Conservation (phyloP, 2,113 vertebrate species). For the Columba janthina region DNA sequence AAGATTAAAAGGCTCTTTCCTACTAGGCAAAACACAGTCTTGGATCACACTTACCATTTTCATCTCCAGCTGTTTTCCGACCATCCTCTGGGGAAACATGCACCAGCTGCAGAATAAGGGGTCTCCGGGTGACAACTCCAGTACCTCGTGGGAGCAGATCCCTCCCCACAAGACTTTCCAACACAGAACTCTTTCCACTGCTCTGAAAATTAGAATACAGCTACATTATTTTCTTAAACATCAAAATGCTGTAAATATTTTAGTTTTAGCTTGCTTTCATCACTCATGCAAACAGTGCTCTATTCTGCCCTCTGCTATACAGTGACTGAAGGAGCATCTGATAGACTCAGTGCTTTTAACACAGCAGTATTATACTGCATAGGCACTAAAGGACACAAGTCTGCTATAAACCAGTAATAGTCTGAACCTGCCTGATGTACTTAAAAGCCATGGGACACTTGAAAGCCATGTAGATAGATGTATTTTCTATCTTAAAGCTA, state of each 20-base stretch:
- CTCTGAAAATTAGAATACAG: slow-evolving; percentile 83
- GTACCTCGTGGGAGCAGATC: slow-evolving; percentile 95
- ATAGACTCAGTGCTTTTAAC: not conserved
- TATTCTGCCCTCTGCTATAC: not conserved
- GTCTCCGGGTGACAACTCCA: slow-evolving; percentile 94
- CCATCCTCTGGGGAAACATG: slow-evolving; percentile 90
- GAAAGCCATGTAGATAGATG: not conserved
- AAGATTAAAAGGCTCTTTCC: not conserved
- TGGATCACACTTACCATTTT: slow-evolving; percentile 85
- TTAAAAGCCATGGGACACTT: not conserved
- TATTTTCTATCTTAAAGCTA: not conserved
- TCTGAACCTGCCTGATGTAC: not conserved
- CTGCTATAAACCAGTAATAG: not conserved
- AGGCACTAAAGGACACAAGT: not conserved
- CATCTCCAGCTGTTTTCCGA: slow-evolving; percentile 87
- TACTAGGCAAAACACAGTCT: not conserved
- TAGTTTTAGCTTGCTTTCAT: not conserved
- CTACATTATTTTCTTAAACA: slow-evolving; percentile 9
- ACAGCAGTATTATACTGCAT: not conserved
- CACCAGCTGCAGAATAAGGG: slow-evolving; percentile 95
- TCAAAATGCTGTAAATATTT: not conserved
- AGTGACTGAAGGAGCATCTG: not conserved
- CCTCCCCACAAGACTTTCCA: slow-evolving; percentile 94
- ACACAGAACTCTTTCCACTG: slow-evolving; percentile 97
- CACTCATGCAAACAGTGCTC: not conserved